phyloP scores from a whole-genome alignment of 2,113 vertebrate species.

The Fukomys damarensis region DNA sequence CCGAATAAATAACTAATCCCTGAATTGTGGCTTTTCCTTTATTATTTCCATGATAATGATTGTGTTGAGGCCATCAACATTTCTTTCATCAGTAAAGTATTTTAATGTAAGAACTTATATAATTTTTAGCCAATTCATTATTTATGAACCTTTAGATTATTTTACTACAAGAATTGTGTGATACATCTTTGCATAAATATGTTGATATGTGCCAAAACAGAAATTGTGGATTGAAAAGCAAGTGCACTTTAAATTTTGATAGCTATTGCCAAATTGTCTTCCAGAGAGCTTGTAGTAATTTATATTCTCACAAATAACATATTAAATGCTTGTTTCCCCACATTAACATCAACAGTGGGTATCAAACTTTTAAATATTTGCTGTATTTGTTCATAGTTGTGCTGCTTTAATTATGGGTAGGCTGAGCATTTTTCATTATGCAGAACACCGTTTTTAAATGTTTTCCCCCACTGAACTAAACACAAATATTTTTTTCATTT shows the following conservation, averaged over 20 bases:
- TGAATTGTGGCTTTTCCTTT: neutral
- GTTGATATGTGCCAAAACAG: neutral
- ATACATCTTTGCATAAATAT: neutral
- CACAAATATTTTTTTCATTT: constrained; percentile 30
- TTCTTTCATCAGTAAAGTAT: constrained; percentile 14
- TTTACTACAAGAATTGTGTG: constrained; percentile 5
- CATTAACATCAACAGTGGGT: neutral
- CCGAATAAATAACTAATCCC: neutral
- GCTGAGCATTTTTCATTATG: neutral
- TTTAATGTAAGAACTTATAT: neutral
- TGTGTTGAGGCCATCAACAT: neutral
- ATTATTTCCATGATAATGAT: neutral
- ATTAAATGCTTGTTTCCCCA: neutral
- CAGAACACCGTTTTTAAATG: neutral
- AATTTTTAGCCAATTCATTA: neutral
- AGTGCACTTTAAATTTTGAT: neutral
- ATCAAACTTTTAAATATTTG: constrained; percentile 32
- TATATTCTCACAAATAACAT: neutral
- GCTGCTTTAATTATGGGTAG: constrained; percentile 13
- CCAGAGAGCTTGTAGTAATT: constrained; percentile 5
- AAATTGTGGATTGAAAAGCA: neutral
- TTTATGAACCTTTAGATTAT: neutral
- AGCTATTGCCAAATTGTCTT: neutral
- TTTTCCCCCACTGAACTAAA: neutral
- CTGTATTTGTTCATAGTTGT: neutral